Conservation (phyloP, 2,797 vertebrate species). For the Gambelia wislizenii region DNA sequence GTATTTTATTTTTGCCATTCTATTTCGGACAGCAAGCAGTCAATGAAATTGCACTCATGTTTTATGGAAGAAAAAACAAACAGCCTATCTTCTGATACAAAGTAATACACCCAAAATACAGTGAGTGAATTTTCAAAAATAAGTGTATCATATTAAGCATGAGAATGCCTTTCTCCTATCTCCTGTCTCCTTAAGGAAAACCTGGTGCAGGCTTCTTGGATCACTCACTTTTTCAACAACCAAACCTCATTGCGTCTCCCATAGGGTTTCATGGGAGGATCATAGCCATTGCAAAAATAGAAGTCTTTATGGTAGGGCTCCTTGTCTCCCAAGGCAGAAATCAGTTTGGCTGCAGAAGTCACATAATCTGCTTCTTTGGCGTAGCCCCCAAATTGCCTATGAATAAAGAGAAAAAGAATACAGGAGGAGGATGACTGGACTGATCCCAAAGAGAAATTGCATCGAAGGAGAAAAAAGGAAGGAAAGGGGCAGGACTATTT, state of each 20-base stretch:
- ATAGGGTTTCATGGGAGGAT: conserved; percentile 91
- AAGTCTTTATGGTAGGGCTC: conserved; percentile 84
- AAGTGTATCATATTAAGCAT: not conserved
- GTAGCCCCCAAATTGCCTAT: conserved; percentile 91
- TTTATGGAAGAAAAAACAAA: conserved; percentile 1
- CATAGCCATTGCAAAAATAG: conserved; percentile 91
- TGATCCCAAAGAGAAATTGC: not conserved
- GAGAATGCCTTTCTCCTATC: too few species aligned
- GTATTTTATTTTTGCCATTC: not conserved
- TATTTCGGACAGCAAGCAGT: not conserved
- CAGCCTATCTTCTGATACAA: not conserved
- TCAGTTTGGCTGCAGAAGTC: conserved; percentile 84
- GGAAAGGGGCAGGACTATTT: not conserved
- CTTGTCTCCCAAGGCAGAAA: conserved; percentile 84
- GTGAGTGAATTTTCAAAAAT: not conserved
- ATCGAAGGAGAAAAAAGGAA: not conserved
- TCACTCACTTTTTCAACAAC: conserved; percentile 85
- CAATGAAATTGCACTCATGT: not conserved
- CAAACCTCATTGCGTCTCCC: conserved; percentile 92
- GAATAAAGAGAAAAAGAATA: conserved; percentile 41
- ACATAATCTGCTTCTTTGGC: conserved; percentile 88
- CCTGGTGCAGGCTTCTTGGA: not conserved
- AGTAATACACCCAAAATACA: not conserved
- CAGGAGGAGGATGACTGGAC: not conserved
- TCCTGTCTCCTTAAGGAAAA: not conserved